Evolutionary conservation across 1,140 invertebrate species (phyloP), one percentile per base, ranked within the genome.

Genomic region (Notospermus geniculatus): DNA sequence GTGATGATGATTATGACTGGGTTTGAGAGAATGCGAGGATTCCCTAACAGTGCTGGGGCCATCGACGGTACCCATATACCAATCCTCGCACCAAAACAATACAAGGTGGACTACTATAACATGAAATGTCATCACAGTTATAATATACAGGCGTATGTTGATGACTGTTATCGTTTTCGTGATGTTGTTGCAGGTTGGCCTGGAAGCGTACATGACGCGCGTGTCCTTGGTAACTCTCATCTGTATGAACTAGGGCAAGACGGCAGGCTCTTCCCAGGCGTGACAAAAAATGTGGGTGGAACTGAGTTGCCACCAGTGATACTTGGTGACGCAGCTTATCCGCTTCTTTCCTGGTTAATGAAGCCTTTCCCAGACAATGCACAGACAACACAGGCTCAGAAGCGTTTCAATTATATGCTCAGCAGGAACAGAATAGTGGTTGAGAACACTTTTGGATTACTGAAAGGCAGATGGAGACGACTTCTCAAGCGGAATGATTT

Each of bases 31-130:
- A 19, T 43, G 11, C 11, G 11, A 19, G 39, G 39, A 13, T 43
- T 43, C 19, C 39, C 39, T 19, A 11, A 43, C 11, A 13, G 39
- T 43, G 11, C 19, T 43, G 39, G 39, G 19, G 39, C 39, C 19
- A 43, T 43, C 39, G 39, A 43, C 19, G 39, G 39, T 43, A 43
- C 39, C 39, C 39, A 43, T 43, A 43, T 43, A 43, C 39, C 39
- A 43, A 43, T 43, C 11, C 11, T 43, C 39, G 39, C 39, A 19
- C 39, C 39, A 43, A 43, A 11, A 13, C 11, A 43, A 13, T 13
- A 11, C 19, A 11, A 11, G 19, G 19, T 13, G 19, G 39, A 43
- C 19, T 43, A 43, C 19, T 43, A 43, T 43, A 43, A 43, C 19
- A 11, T 11, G 11, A 43, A 43, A 19, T 11, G 39, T 13, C 19